These are phyloP conservation scores for Campaea margaritaria DNA, from an alignment of 2,888 invertebrate species.

Conservation along the genomic window DNA sequence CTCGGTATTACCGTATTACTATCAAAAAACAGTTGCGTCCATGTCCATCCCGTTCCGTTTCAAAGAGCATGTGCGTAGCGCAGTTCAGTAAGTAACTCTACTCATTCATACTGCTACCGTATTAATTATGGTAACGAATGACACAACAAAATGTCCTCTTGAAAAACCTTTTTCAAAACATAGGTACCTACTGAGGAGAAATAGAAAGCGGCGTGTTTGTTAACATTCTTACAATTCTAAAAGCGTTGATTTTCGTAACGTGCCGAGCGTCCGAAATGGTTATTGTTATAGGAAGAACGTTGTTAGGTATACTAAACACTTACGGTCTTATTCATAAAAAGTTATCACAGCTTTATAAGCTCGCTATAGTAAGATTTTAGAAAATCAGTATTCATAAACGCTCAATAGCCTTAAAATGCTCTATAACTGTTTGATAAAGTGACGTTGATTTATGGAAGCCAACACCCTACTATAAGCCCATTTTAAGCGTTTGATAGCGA, in stretches of 20 bases:
- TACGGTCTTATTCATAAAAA: too few relatives aligned
- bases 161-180: constrained; percentile 27
- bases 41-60: not conserved
- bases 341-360: too few relatives aligned
- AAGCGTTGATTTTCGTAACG: constrained; percentile 45
- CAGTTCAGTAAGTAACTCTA: not conserved
- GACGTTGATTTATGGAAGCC: too few relatives aligned
- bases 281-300: constrained; percentile 37
- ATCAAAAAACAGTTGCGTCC: too few relatives aligned
- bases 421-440: too few relatives aligned
- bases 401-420: too few relatives aligned
- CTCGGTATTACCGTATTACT: too few relatives aligned
- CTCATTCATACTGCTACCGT: not conserved
- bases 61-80: not conserved
- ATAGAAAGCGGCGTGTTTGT: constrained; percentile 46
- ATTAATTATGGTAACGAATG: constrained; percentile 7
- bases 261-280: constrained; percentile 30
- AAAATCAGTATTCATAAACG: too few relatives aligned
- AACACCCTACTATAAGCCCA: too few relatives aligned
- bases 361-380: too few relatives aligned
- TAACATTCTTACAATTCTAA: constrained; percentile 38
- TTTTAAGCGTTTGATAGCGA: too few relatives aligned
- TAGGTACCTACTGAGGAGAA: constrained; percentile 30
- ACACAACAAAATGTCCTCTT: constrained; percentile 20
- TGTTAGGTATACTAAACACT: constrained; percentile 36